Evolutionary conservation across 2,113 vertebrate genomes (phyloP), one percentile per base, ranked within the genome.

Genomic region (Ageneiosus marmoratus): DNA sequence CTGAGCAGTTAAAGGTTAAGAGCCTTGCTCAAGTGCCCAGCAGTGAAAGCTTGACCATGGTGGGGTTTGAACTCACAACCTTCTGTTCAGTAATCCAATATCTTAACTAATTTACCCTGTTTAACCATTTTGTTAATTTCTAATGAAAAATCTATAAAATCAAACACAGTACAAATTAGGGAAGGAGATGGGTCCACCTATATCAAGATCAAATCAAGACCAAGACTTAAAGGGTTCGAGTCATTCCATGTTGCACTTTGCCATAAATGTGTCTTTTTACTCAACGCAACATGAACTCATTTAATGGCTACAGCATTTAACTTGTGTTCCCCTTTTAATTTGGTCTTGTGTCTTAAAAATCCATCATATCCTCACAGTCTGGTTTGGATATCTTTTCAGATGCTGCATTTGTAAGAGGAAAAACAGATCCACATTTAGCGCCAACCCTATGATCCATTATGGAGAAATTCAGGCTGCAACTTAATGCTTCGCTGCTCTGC

Each of bases 391-490:
- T 60, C 5, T 22, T 69, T 60, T 41, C 9, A 60, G n/a, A 55
- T 32, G 9, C 6, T 84, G 65, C 51, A 32, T 79, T 32, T 79
- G 41, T 11, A 75, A 55, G 34, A 22, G 29, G 55, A 86, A 75
- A 80, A 56, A 80, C 77, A 41, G 72, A 70, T 75, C 80, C n/a
- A 62, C 3, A 34, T 37, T 82, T 20, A 67, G 53, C 62, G 70
- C 78, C 75, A 87, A 67, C 74, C 53, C 65, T 53, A 76, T 80
- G 58, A 81, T 86, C 29, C 70, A 86, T 83, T 67, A 70, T 62
- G 15, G 50, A 51, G 56, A 82, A 62, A 41, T 37, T n/a, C 22
- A 32, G 18, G 4, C 53, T 60, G 51, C 65, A 48, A 34, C 86
- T 75, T 56, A 55, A 72, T 20, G 62, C 75, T 84, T 32, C 37